phyloP scores from a whole-genome alignment of 2,113 vertebrate species.

The Pyxicephalus adspersus region DNA sequence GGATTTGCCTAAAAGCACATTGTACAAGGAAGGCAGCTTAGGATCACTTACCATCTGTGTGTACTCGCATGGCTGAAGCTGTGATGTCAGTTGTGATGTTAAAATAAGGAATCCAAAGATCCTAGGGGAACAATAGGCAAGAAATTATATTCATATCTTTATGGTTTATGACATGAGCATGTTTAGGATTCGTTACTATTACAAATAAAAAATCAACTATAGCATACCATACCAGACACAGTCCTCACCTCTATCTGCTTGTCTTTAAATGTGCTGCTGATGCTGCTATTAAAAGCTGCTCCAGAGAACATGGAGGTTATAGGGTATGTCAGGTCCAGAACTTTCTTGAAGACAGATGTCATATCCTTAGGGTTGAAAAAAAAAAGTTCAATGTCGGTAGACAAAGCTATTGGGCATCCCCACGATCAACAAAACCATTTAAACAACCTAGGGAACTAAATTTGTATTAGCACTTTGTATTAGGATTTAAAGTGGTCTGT shows the following conservation, averaged over 20 bases:
- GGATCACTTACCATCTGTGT: slow-evolving; percentile 82
- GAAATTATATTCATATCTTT: too few relatives aligned
- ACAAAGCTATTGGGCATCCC: too few relatives aligned
- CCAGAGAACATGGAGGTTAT: slow-evolving; percentile 95
- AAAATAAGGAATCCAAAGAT: slow-evolving; percentile 93
- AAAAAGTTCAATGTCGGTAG: not conserved
- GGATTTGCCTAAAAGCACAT: too few relatives aligned
- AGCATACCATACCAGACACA: not conserved
- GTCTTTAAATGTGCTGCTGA: slow-evolving; percentile 81
- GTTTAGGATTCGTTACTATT: not conserved
- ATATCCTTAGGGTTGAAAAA: slow-evolving; percentile 73
- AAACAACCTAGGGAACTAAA: too few relatives aligned
- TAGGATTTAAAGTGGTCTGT: too few relatives aligned
- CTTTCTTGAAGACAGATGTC: slow-evolving; percentile 82
- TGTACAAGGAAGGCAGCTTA: not conserved
- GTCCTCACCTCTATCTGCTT: slow-evolving; percentile 87
- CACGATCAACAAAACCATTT: too few relatives aligned
- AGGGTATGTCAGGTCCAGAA: slow-evolving; percentile 90
- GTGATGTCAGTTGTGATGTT: slow-evolving; percentile 92
- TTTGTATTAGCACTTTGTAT: too few relatives aligned
- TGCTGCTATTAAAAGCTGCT: slow-evolving; percentile 84
- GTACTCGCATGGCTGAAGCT: slow-evolving; percentile 87
- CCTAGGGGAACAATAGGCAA: slow-evolving; percentile 67
- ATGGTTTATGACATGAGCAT: not conserved
- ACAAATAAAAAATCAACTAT: not conserved